Base-by-base conservation (phyloP, 2,797 vertebrate species). In the Perodicticus potto region DNA sequence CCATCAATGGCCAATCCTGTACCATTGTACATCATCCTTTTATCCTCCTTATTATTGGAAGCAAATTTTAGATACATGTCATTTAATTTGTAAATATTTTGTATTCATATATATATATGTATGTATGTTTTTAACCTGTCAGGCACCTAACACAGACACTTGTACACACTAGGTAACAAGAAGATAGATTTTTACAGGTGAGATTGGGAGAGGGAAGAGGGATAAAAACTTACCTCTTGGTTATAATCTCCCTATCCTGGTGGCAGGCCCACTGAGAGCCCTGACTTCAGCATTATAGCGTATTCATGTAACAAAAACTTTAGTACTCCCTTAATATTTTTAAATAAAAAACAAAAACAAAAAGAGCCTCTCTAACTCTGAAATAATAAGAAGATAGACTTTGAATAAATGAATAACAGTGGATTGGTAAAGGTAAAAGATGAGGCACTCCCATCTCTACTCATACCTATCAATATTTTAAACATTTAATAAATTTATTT, bases 61-160 rank as follows among this genome's bases (percentile, higher is more conserved):
- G 76, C 16, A 81, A 27, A 65, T 84, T 25, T 88, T 88, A 72
- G 53, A 40, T 84, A n/a, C 11, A 76, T 32, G 17, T 82, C 49
- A 55, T 86, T 86, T 86, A 77, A 91, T 78, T 55, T 83, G 55
- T 77, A 63, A 77, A 83, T 89, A 80, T 85, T 85, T 92, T 43
- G 34, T 91, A 45, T 70, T 82, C 45, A 45, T 45, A 45, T 43
- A 45, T 45, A 45, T 45, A 45, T 43, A 43, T 43, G 1, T 43
- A 43, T 43, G 8, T 94, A 32, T 34, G 73, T 27, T 70, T 70
- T 40, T 94, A 37, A 34, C 55, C 63, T 91, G 37, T 73, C 25
- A 84, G 27, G 37, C 22, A 73, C 29, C 37, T 76, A 84, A 55
- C 57, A 25, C 3, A 91, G 65, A 77, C 65, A 43, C 22, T 84